phyloP scores from a whole-genome alignment of 2,888 invertebrate species.

The Heliothis peltigera region DNA sequence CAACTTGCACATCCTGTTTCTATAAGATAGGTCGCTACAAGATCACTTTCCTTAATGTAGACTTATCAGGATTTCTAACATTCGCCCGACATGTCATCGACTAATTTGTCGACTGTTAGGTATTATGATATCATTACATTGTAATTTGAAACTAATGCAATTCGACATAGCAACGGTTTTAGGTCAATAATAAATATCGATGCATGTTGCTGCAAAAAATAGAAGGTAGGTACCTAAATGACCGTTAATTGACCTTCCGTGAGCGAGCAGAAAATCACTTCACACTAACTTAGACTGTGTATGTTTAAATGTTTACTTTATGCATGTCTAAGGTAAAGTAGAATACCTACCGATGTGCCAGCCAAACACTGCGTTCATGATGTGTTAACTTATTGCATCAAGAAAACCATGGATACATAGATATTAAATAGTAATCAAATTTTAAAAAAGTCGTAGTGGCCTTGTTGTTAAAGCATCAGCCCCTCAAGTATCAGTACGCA shows the following conservation, averaged over 20 bases:
- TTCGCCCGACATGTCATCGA: conserved; percentile 20
- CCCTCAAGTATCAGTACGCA: no score
- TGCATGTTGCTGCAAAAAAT: conserved; percentile 16
- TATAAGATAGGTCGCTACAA: not conserved
- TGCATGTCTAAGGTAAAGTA: no score
- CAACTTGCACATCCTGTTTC: not conserved
- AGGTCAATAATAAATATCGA: conserved; percentile 23
- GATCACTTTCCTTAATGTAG: conserved; percentile 2
- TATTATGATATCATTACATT: conserved; percentile 33
- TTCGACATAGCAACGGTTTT: conserved; percentile 15
- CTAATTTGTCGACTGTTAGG: conserved; percentile 2
- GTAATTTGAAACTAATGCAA: conserved; percentile 25
- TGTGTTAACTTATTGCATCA: no score
- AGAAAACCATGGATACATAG: no score
- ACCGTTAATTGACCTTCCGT: not conserved
- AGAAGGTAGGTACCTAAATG: not conserved
- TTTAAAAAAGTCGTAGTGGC: no score
- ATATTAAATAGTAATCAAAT: no score
- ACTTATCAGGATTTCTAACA: conserved; percentile 30
- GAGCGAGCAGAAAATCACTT: not conserved
- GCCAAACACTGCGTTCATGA: no score
- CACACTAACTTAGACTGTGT: not conserved
- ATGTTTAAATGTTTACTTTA: not conserved
- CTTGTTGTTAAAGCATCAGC: no score
- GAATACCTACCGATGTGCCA: no score